Evolutionary conservation across 2,797 vertebrate genomes (phyloP).

Genomic region (Sebastiscus albofasciatus): DNA sequence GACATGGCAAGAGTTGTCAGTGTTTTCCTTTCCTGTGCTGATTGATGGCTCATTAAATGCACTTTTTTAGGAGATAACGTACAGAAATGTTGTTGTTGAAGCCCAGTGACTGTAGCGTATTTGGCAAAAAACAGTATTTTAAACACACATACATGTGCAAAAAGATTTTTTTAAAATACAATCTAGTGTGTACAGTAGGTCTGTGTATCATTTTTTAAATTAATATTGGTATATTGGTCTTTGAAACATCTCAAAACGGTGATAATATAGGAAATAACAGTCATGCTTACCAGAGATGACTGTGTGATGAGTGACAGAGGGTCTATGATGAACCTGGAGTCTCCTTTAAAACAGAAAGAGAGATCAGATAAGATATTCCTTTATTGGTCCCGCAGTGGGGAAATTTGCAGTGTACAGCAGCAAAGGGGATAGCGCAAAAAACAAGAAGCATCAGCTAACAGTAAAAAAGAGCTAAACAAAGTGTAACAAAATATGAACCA

Average conservation of each 20-base stretch:
- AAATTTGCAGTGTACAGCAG: no score
- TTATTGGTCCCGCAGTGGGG: no score
- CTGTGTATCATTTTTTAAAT: neutral
- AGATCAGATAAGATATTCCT: no score
- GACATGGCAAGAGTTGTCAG: neutral
- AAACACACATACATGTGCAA: neutral
- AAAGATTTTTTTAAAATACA: neutral
- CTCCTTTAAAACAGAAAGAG: conserved; percentile 43
- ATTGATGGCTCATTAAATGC: neutral
- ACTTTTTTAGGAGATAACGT: neutral
- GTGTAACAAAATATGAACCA: no score
- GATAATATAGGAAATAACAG: neutral
- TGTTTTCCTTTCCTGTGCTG: neutral
- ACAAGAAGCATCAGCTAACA: no score
- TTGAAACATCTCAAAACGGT: neutral
- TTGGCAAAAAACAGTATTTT: neutral
- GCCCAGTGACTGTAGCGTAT: neutral
- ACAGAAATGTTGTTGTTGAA: neutral
- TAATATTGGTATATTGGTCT: no score
- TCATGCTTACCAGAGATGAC: conserved; percentile 41
- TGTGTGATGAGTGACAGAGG: conserved; percentile 18
- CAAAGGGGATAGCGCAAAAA: no score
- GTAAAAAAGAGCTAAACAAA: no score
- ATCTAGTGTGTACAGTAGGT: neutral
- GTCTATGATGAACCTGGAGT: conserved; percentile 57